A percentile compares a stretch with the other conserved stretches of the same genome.
phyloP scores from a whole-genome alignment of 2,888 invertebrate genomes.

The Leptothorax acervorum region DNA sequence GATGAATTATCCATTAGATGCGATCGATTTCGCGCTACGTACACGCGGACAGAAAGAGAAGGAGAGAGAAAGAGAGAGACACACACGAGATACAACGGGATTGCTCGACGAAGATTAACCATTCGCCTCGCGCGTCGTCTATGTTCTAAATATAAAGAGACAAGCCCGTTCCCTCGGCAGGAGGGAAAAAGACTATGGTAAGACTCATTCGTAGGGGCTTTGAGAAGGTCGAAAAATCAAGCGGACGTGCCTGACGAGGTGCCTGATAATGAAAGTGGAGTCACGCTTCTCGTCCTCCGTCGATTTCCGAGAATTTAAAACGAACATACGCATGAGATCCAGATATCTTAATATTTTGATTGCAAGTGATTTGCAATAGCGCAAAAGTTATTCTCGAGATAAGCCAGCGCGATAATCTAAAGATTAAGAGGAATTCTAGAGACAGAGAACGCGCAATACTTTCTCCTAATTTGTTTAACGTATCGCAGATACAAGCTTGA shows the following conservation, averaged over 20 bases:
- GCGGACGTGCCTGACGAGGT: not conserved
- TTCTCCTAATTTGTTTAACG: slow-evolving; percentile 35
- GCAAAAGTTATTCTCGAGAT: slow-evolving; percentile 19
- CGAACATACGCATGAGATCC: not conserved
- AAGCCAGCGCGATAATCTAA: slow-evolving; percentile 2
- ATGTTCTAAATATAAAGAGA: slow-evolving; percentile 71
- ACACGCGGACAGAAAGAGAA: not conserved
- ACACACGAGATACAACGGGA: slow-evolving; percentile 1
- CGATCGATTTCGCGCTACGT: slow-evolving; percentile 28
- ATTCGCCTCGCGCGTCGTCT: slow-evolving; percentile 28
- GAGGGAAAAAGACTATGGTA: slow-evolving; percentile 4
- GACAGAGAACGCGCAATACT: not conserved
- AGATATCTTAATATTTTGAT: slow-evolving; percentile 14
- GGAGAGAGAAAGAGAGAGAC: not conserved
- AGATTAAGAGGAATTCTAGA: slow-evolving; percentile 10
- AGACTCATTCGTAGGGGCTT: not conserved
- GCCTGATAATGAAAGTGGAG: too few species aligned
- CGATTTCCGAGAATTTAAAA: slow-evolving; percentile 12
- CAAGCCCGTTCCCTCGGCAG: slow-evolving; percentile 31
- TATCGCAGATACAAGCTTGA: not conserved
- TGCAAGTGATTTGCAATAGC: not conserved
- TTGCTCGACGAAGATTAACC: slow-evolving; percentile 41
- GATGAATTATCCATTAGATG: slow-evolving; percentile 49
- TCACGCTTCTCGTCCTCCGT: not conserved
- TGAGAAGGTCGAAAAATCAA: not conserved